A percentile compares a stretch with the other conserved stretches of the same genome.
These are phyloP conservation scores for Nycteola revayana DNA, from an alignment of 2,888 invertebrate species.

Conservation along the genomic window DNA sequence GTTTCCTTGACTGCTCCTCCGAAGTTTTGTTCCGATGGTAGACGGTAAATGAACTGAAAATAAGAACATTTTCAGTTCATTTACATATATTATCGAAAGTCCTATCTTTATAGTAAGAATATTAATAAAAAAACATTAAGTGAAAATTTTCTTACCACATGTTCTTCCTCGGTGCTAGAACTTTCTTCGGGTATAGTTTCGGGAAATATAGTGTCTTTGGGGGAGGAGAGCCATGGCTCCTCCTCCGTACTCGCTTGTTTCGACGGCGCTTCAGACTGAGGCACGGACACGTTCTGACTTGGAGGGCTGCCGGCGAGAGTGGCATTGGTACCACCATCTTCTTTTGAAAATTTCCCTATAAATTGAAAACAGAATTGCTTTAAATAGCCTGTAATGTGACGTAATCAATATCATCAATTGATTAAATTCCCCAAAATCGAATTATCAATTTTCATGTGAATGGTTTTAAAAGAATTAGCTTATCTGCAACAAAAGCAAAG, in stretches of 20 bases:
- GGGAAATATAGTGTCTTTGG: constrained; percentile 93
- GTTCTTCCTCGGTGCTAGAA: constrained; percentile 95
- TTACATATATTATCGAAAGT: no score
- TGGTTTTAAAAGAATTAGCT: no score
- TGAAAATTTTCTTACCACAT: constrained; percentile 87
- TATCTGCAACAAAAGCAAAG: no score
- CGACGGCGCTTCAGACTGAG: constrained; percentile 79
- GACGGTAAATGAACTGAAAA: constrained; percentile 88
- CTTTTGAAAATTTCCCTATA: constrained; percentile 71
- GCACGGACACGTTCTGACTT: constrained; percentile 80
- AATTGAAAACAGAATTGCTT: no score
- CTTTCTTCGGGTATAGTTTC: constrained; percentile 97
- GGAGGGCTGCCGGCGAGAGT: constrained; percentile 81
- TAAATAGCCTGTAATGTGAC: no score
- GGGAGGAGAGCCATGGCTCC: constrained; percentile 92
- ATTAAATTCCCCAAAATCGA: no score
- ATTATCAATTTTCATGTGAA: neutral
- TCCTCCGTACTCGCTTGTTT: constrained; percentile 82
- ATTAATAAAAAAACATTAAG: no score
- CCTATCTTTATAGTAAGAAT: no score
- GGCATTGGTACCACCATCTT: constrained; percentile 52
- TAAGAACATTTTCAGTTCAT: neutral
- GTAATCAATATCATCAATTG: no score
- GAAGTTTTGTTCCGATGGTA: constrained; percentile 88
- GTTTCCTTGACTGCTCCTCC: constrained; percentile 88